phyloP scores from a whole-genome alignment of 2,888 invertebrate species.

The Hypsopygia costalis region DNA sequence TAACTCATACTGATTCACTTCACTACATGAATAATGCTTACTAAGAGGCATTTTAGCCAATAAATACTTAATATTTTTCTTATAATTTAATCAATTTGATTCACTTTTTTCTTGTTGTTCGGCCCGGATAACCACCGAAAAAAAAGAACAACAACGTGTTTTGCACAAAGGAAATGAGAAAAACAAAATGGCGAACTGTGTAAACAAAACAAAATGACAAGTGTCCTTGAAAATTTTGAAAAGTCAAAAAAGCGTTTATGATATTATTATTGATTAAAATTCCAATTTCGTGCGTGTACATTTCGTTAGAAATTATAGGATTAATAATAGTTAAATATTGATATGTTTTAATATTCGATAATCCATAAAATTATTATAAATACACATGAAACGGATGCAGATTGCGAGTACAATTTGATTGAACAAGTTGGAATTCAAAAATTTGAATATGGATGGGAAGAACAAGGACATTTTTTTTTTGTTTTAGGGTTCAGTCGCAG shows the following conservation, averaged over 20 bases:
- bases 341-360: too few relatives aligned
- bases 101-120: slow-evolving; percentile 31
- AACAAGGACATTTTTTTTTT: neutral
- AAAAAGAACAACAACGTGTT: slow-evolving; percentile 32
- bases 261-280: too few relatives aligned
- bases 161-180: slow-evolving; percentile 20
- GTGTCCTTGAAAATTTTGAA: slow-evolving; percentile 29
- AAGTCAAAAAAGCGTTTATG: slow-evolving; percentile 15
- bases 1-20: slow-evolving; percentile 78
- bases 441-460: neutral
- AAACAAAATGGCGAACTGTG: slow-evolving; percentile 47
- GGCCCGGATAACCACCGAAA: slow-evolving; percentile 45
- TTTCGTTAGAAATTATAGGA: too few relatives aligned
- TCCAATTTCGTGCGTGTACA: too few relatives aligned
- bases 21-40: slow-evolving; percentile 73
- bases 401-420: too few relatives aligned
- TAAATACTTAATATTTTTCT: slow-evolving; percentile 62
- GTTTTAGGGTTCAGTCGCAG: neutral
- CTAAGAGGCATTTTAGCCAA: slow-evolving; percentile 67
- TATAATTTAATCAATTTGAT: slow-evolving; percentile 58
- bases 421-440: neutral
- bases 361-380: too few relatives aligned
- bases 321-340: too few relatives aligned
- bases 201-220: slow-evolving; percentile 35
- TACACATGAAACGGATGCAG: too few relatives aligned